Percentiles rank a stretch among this genome's conserved stretches.
Evolutionary conservation across 2,888 invertebrate genomes (phyloP).

Genomic region (Ischnus inquisitorius): DNA sequence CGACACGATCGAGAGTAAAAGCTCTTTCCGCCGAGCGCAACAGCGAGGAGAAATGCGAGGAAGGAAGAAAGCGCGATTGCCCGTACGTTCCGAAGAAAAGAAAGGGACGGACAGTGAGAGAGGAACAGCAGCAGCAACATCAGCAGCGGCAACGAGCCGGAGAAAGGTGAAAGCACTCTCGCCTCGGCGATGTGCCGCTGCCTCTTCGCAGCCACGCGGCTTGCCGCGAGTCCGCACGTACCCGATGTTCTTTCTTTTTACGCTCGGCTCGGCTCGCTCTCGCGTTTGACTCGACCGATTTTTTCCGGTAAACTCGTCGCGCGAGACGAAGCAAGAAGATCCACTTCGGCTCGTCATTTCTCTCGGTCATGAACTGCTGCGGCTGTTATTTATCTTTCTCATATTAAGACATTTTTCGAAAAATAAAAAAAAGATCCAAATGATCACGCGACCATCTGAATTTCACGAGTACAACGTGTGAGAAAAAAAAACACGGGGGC

Average conservation of each 20-base stretch:
- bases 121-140: slow-evolving; percentile 47
- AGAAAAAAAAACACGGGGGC: slow-evolving; percentile 10
- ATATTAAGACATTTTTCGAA: neutral
- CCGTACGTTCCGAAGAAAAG: slow-evolving; percentile 6
- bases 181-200: slow-evolving; percentile 69
- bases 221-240: slow-evolving; percentile 51
- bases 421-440: neutral
- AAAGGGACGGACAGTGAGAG: slow-evolving; percentile 26
- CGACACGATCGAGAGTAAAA: slow-evolving; percentile 83
- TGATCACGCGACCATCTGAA: neutral
- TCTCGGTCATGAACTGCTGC: slow-evolving; percentile 34
- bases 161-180: slow-evolving; percentile 85
- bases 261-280: slow-evolving; percentile 49
- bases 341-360: slow-evolving; percentile 50
- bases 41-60: slow-evolving; percentile 58
- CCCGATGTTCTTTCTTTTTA: slow-evolving; percentile 56
- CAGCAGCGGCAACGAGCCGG: slow-evolving; percentile 65
- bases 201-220: slow-evolving; percentile 38
- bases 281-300: slow-evolving; percentile 42
- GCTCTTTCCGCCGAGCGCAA: slow-evolving; percentile 73
- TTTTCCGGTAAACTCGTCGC: slow-evolving; percentile 52
- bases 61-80: slow-evolving; percentile 37
- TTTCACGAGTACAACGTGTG: neutral
- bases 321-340: slow-evolving; percentile 32
- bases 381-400: neutral